phyloP scores from a whole-genome alignment of 2,113 vertebrate species.

The Chaetodon auriga region DNA sequence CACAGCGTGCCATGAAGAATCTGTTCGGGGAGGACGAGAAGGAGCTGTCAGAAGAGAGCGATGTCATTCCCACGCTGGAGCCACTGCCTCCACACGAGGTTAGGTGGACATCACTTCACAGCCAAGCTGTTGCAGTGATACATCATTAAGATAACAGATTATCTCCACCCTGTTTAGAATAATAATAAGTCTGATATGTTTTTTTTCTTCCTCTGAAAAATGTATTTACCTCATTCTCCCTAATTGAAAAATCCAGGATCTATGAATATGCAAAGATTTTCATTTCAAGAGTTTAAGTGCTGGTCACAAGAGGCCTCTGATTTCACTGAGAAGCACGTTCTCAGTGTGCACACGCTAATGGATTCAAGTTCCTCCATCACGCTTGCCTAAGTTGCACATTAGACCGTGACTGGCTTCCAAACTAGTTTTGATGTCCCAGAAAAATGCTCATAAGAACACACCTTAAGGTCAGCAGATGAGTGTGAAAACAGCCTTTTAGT shows the following conservation, averaged over 20 bases:
- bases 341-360: no score
- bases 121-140: not conserved
- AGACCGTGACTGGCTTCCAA: not conserved
- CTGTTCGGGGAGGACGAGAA: slow-evolving; percentile 95
- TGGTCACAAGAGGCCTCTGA: not conserved
- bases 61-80: slow-evolving; percentile 97
- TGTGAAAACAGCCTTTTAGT: not conserved
- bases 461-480: not conserved
- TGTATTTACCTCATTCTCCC: not conserved
- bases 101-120: not conserved
- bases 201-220: not conserved
- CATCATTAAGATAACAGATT: not conserved
- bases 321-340: not conserved
- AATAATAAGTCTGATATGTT: not conserved
- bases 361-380: not conserved
- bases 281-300: not conserved
- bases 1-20: slow-evolving; percentile 94
- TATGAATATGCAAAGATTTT: slow-evolving; percentile 17
- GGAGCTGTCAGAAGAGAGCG: slow-evolving; percentile 93
- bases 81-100: slow-evolving; percentile 94
- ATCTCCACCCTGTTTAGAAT: not conserved
- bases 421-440: not conserved
- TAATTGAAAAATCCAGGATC: not conserved
- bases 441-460: not conserved
- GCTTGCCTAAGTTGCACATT: not conserved